Evolutionary conservation across 2,797 vertebrate genomes (phyloP).

Genomic region (Epinephelus awoara): DNA sequence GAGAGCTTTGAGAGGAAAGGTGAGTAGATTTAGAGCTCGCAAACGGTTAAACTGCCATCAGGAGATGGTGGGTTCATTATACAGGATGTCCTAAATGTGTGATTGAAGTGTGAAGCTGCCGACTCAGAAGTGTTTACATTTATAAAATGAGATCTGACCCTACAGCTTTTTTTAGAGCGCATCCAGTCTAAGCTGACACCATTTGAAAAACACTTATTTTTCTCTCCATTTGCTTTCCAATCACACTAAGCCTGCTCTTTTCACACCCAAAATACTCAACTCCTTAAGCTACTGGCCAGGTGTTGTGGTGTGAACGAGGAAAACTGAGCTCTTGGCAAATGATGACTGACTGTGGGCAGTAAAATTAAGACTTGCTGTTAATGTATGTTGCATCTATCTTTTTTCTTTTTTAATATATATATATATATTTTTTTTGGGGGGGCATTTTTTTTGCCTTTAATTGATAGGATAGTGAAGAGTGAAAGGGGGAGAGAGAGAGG

Average conservation of each 20-base stretch:
- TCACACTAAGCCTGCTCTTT: neutral
- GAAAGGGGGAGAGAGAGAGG: too few relatives aligned
- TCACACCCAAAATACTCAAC: too few relatives aligned
- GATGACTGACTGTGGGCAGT: too few relatives aligned
- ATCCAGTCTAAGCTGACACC: neutral
- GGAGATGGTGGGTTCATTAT: neutral
- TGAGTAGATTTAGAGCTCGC: constrained; percentile 54
- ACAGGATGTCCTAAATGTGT: constrained; percentile 12
- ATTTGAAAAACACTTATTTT: neutral
- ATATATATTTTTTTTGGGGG: too few relatives aligned
- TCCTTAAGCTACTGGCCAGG: neutral
- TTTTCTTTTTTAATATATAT: too few relatives aligned
- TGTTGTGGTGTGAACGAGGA: neutral
- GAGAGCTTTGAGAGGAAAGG: constrained; percentile 99
- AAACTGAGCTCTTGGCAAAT: neutral
- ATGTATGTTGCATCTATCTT: too few relatives aligned
- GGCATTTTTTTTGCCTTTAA: too few relatives aligned
- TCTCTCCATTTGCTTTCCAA: neutral
- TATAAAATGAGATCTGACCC: neutral
- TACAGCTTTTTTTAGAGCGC: neutral
- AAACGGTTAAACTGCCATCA: neutral
- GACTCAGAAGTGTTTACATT: neutral
- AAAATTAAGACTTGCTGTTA: too few relatives aligned
- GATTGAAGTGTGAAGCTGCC: constrained; percentile 4
- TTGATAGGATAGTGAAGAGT: too few relatives aligned